phyloP scores from a whole-genome alignment of 2,888 invertebrate genomes.

The Acleris sparsana region DNA sequence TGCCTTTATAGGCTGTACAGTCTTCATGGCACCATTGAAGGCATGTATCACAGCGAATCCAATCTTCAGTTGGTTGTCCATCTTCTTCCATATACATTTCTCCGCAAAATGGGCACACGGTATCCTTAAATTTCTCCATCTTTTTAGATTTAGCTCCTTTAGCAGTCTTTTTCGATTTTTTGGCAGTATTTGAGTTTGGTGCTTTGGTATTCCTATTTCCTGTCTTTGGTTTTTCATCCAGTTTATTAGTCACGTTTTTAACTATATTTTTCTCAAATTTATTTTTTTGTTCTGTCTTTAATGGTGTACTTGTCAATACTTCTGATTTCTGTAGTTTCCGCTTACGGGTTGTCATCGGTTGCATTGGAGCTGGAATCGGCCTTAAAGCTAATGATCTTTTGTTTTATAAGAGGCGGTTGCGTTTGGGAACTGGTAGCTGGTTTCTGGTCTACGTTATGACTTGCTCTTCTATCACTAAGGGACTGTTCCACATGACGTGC shows the following conservation, averaged over 20 bases:
- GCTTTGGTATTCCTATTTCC: not conserved
- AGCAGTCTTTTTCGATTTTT: conserved; percentile 39
- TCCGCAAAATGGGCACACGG: conserved; percentile 42
- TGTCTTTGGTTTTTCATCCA: too few species aligned
- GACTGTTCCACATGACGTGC: not conserved
- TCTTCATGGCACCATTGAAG: conserved; percentile 42
- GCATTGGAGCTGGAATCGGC: conserved; percentile 41
- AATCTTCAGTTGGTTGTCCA: conserved; percentile 42
- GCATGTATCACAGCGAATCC: conserved; percentile 43
- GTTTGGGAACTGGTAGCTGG: not conserved
- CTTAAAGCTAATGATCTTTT: conserved; percentile 36
- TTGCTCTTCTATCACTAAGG: not conserved
- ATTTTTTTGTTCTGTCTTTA: conserved; percentile 24
- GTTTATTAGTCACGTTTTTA: conserved; percentile 36
- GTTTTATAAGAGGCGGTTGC: not conserved
- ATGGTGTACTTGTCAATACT: conserved; percentile 41
- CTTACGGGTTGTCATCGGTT: conserved; percentile 37
- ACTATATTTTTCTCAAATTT: conserved; percentile 43
- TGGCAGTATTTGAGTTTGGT: conserved; percentile 40
- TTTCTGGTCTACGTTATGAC: not conserved
- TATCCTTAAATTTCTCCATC: conserved; percentile 43
- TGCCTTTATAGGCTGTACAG: conserved; percentile 41
- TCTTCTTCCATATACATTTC: conserved; percentile 41
- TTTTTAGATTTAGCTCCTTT: conserved; percentile 42
- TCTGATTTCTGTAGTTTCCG: conserved; percentile 40